Evolutionary conservation across 2,113 vertebrate genomes (phyloP), one percentile per base, ranked within the genome.

Genomic region (Sebastes schlegelii): DNA sequence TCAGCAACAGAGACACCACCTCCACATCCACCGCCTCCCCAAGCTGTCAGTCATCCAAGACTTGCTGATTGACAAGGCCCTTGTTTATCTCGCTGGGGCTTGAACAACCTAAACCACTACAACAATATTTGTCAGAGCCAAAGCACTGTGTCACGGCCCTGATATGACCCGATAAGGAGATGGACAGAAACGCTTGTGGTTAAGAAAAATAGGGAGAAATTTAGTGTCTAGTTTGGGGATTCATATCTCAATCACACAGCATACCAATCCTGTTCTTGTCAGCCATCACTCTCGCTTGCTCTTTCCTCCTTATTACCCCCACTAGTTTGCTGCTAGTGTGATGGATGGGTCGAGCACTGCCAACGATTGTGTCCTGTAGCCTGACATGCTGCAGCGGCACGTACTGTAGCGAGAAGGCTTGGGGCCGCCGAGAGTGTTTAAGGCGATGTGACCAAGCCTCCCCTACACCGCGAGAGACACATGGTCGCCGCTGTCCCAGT

Each of bases 31-130:
- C 79, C 6, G 6, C 73, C 52, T 77, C n/a, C 75, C 60, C 63
- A 43, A 55, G 74, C 68, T 78, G 84, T 85, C 86, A 87, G 85
- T 94, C 85, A 86, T 83, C 82, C 75, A 5, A 78, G 57, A 49
- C 64, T 64, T 62, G 48, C 68, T 91, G 91, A 93, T 85, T 90
- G 92, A 93, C 93, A 91, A 52, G 79, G 54, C 76, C 64, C 79
- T 86, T 88, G 86, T 93, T 93, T 92, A 88, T 83, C 61, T 89
- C 17, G 11, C 71, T 7, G 45, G 63, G 68, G 55, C 67, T 74
- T 71, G 67, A 90, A 79, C 89, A 79, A 49, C 63, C 79, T 76
- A 62, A 79, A 87, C 45, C 2, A 4, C 46, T 57, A 64, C 66
- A 74, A 55, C 52, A 74, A 82, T 85, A 74, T 90, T 91, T 89